Base-by-base conservation (phyloP, 2,888 invertebrate species). In the Nipponacmea schrenckii region DNA sequence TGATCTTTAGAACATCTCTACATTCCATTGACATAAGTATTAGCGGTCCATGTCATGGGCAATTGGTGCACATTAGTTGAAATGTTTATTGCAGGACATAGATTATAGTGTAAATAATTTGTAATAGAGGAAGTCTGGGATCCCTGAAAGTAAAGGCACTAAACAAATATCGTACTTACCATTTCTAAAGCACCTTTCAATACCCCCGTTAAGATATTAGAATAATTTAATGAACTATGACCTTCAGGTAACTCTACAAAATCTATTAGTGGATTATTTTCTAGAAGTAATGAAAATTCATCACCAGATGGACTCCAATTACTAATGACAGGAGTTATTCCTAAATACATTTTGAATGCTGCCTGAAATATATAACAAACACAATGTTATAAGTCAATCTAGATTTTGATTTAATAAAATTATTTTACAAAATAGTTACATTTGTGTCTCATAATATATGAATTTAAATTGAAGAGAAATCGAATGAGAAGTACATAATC, bases 221-320 rank as follows among this genome's bases (percentile, higher is more conserved):
- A 96, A 89, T 98, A 98, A 86, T 95, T 95, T 20, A 98, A 91
- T 77, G 93, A 93, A 75, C 93, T 92, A 84, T 94, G 93, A 2
- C 87, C 88, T 77, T 94, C 93, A 0, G 98, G 98, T 86, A 98
- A 91, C 89, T 98, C 98, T 0, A 98, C 98, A 91, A 98, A 96
- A 89, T 99, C 99, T 3, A 96, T 96, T 69, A 99, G 90, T 0
- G 99, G 98, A 90, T 98, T 99, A 70, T 94, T 93, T 86, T 99
- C 98, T 88, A 99, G 93, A 14, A 96, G 92, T 4, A 99, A 91
- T 0, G 98, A 98, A 90, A 99, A 99, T 90, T 99, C 98, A 88
- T 98, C 98, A 0, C 95, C 96, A 0, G 94, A 93, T 10, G 95
- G 92, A 83, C 95, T 96, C 97, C 98, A 98, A 86, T 96, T 96